Evolutionary conservation across 2,888 invertebrate species (phyloP).

Genomic region (Norana najaformis): DNA sequence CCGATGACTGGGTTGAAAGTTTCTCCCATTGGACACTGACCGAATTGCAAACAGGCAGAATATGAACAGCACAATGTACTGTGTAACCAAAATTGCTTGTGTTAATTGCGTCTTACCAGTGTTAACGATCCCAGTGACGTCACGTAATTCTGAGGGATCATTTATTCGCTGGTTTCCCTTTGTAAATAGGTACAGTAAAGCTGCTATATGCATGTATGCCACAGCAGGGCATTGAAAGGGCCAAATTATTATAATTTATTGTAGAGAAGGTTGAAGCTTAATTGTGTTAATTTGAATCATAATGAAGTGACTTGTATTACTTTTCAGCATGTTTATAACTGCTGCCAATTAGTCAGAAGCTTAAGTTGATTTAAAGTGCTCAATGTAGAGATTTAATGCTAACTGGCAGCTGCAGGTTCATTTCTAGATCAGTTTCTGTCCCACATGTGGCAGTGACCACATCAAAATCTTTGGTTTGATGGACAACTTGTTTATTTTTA

Average conservation of each 20-base stretch:
- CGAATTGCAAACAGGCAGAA: background rate
- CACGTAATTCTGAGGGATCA: background rate
- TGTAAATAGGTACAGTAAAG: background rate
- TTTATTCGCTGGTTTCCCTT: background rate
- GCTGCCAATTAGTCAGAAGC: background rate
- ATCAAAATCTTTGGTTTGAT: background rate
- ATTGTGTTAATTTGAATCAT: background rate
- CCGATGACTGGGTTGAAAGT: too few relatives aligned
- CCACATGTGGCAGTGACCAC: background rate
- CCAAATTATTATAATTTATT: background rate
- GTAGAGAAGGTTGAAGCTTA: background rate
- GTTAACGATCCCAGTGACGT: slow-evolving; percentile 1
- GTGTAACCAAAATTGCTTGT: background rate
- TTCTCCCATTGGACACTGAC: background rate
- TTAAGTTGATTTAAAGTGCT: background rate
- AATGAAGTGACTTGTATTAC: background rate
- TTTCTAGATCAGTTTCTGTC: background rate
- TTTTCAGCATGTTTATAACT: background rate
- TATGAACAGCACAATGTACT: background rate
- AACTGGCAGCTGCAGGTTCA: background rate
- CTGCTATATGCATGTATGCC: background rate
- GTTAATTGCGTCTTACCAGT: background rate
- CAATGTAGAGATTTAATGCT: background rate
- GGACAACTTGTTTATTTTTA: background rate
- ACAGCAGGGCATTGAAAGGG: background rate